phyloP scores from a whole-genome alignment of 2,113 vertebrate genomes.

The Vidua macroura region DNA sequence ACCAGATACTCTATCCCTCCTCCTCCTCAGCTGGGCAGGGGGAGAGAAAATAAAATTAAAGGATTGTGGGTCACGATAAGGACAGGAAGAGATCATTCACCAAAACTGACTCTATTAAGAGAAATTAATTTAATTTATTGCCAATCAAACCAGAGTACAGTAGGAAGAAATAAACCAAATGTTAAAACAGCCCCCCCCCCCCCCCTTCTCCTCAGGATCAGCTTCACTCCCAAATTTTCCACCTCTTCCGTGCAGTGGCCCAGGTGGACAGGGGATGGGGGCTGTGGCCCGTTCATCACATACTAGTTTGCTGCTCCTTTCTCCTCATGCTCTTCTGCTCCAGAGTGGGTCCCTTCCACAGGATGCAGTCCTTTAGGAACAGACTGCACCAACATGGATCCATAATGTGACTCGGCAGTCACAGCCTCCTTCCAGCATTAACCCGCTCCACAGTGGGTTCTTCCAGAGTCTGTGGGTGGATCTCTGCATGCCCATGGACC shows the following conservation, averaged over 20 bases:
- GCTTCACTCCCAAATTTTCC: not conserved
- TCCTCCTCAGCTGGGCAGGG: rapidly evolving
- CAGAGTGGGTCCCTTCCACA: rapidly evolving
- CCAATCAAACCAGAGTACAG: not conserved
- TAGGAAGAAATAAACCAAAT: not conserved
- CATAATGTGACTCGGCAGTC: not conserved
- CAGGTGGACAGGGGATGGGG: not conserved
- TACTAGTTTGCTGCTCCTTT: not conserved
- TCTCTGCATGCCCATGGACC: not conserved
- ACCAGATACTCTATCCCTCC: not conserved
- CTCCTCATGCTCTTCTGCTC: not conserved
- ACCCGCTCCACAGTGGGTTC: rapidly evolving
- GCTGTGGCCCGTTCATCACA: not conserved
- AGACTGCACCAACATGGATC: not conserved
- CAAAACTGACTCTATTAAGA: not conserved
- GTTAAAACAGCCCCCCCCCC: not conserved
- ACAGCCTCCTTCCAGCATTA: not conserved
- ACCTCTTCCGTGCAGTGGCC: not conserved
- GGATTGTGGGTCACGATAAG: not conserved
- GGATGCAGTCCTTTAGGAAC: not conserved
- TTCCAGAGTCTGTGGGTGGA: rapidly evolving
- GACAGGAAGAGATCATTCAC: not conserved
- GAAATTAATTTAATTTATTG: not conserved
- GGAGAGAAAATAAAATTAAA: not conserved
- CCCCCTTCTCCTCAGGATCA: not conserved